Conservation (phyloP, 2,888 invertebrate genomes). For the Notodonta dromedarius region DNA sequence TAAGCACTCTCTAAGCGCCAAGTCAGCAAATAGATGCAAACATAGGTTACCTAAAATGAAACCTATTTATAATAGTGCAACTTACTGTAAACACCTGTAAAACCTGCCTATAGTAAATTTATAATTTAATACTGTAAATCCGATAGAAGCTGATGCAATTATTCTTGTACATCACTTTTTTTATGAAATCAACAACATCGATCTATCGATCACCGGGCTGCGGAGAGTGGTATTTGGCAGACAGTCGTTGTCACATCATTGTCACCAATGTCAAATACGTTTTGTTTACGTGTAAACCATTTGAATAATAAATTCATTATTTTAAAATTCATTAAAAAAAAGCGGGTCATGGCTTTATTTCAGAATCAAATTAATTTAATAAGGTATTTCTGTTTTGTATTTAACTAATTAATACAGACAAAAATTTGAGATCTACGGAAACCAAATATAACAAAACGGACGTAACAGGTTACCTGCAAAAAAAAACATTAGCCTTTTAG, state of each 20-base stretch:
- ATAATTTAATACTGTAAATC: constrained; percentile 7
- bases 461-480: too few species aligned
- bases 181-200: constrained; percentile 21
- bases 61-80: constrained; percentile 16
- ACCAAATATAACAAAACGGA: too few species aligned
- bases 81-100: constrained; percentile 6
- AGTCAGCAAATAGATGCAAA: background rate
- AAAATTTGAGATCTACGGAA: too few species aligned
- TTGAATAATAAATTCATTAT: background rate
- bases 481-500: too few species aligned
- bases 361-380: too few species aligned
- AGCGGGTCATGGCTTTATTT: too few species aligned
- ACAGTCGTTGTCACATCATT: too few species aligned
- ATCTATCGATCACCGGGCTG: constrained; percentile 1
- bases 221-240: too few species aligned
- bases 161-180: too few species aligned
- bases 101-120: background rate
- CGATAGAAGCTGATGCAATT: constrained; percentile 24
- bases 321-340: too few species aligned
- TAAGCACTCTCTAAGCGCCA: constrained; percentile 2
- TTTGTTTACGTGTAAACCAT: background rate
- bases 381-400: too few species aligned
- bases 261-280: background rate
- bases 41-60: background rate
- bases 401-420: too few species aligned